phyloP scores from a whole-genome alignment of 2,888 invertebrate genomes.

The Heliconius charithonia region DNA sequence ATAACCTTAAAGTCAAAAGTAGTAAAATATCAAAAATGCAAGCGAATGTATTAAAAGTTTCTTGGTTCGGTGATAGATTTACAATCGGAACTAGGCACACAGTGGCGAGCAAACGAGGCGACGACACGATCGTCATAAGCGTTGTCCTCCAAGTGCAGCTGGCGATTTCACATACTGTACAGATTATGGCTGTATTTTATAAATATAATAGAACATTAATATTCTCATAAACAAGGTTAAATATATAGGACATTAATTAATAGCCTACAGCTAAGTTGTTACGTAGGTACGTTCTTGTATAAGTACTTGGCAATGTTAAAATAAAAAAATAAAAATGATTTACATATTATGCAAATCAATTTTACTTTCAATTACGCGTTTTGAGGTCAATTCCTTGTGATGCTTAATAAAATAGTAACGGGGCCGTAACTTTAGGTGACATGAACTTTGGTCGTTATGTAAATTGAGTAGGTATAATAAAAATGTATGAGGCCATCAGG shows the following conservation, averaged over 20 bases:
- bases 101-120: conserved; percentile 61
- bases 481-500: not conserved
- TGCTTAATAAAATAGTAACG: conserved; percentile 20
- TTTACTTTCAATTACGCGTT: not conserved
- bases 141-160: conserved; percentile 72
- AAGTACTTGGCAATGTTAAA: not conserved
- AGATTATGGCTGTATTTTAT: conserved; percentile 11
- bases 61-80: conserved; percentile 63
- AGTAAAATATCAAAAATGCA: conserved; percentile 58
- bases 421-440: not conserved
- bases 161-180: conserved; percentile 73
- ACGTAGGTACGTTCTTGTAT: not conserved
- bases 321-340: not conserved
- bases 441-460: not conserved
- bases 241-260: conserved; percentile 11
- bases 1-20: conserved; percentile 62
- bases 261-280: conserved; percentile 12
- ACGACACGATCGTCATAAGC: conserved; percentile 60
- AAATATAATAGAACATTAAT: conserved; percentile 14
- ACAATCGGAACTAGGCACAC: conserved; percentile 65
- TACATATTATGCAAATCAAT: not conserved
- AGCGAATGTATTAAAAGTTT: conserved; percentile 66
- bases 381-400: not conserved
- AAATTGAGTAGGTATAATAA: not conserved
- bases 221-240: not conserved